Evolutionary conservation across 2,888 invertebrate species (phyloP).

Genomic region (Limnephilus lunatus): DNA sequence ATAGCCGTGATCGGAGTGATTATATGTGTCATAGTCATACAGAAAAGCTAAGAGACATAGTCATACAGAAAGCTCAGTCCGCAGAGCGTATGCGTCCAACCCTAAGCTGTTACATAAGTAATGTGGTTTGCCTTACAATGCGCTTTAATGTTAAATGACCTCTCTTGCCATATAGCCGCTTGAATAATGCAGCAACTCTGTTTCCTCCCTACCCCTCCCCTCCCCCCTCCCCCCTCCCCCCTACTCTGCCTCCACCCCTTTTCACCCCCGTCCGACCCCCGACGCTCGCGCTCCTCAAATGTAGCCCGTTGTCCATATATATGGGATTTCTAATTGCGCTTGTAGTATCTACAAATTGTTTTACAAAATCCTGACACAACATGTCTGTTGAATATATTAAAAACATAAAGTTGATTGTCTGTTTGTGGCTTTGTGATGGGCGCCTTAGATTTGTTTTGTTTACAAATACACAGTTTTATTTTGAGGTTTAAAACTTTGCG

Average conservation of each 20-base stretch:
- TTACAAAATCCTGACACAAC: neutral
- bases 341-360: neutral
- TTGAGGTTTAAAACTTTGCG: too few species aligned
- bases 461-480: too few species aligned
- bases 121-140: conserved; percentile 66
- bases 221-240: conserved; percentile 8
- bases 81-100: conserved; percentile 60
- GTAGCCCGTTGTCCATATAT: conserved; percentile 3
- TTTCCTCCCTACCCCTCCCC: conserved; percentile 42
- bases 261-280: conserved; percentile 14
- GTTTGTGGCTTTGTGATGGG: too few species aligned
- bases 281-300: conserved; percentile 47
- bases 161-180: conserved; percentile 64
- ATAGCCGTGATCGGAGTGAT: neutral
- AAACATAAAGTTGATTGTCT: too few species aligned
- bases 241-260: neutral
- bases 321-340: conserved; percentile 3
- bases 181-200: conserved; percentile 63
- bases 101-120: conserved; percentile 64
- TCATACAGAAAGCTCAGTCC: conserved; percentile 27
- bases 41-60: conserved; percentile 7
- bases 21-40: conserved; percentile 5
- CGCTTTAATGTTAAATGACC: conserved; percentile 66
- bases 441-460: too few species aligned
- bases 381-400: neutral